phyloP scores from a whole-genome alignment of 2,888 invertebrate genomes.

The Elgonia sp. region DNA sequence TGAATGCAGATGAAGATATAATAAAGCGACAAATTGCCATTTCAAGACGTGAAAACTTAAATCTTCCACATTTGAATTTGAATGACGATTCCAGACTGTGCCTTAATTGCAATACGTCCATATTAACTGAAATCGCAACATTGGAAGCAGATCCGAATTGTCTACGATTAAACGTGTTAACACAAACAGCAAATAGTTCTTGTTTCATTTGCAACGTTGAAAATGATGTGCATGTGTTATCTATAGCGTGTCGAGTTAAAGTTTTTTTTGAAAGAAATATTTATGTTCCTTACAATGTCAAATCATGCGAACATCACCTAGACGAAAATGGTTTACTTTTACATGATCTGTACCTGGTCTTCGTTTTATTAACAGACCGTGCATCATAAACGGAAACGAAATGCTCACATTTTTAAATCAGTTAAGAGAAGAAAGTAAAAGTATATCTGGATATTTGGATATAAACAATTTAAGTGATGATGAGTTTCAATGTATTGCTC shows the following conservation, averaged over 20 bases:
- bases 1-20: conserved; percentile 38
- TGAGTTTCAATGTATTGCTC: conserved; percentile 59
- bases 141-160: conserved; percentile 52
- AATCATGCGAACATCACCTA: conserved; percentile 58
- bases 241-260: conserved; percentile 31
- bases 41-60: conserved; percentile 13
- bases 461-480: conserved; percentile 57
- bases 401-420: conserved; percentile 17
- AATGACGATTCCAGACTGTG: conserved; percentile 48
- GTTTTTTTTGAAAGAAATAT: conserved; percentile 53
- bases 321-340: conserved; percentile 32
- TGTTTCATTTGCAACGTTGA: conserved; percentile 56
- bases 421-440: conserved; percentile 15
- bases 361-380: conserved; percentile 43
- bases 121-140: conserved; percentile 26
- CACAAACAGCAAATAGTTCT: conserved; percentile 34
- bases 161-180: conserved; percentile 43
- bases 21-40: conserved; percentile 49
- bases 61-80: conserved; percentile 17
- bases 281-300: conserved; percentile 56
- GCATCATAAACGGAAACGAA: conserved; percentile 30
- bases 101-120: conserved; percentile 46
- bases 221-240: conserved; percentile 47
- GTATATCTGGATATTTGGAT: conserved; percentile 15
- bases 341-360: conserved; percentile 14